Percentiles rank a stretch among this genome's conserved stretches.
These are phyloP conservation scores for Leptopilina clavipes DNA, from an alignment of 1,140 invertebrate genomes.

Conservation along the genomic window DNA sequence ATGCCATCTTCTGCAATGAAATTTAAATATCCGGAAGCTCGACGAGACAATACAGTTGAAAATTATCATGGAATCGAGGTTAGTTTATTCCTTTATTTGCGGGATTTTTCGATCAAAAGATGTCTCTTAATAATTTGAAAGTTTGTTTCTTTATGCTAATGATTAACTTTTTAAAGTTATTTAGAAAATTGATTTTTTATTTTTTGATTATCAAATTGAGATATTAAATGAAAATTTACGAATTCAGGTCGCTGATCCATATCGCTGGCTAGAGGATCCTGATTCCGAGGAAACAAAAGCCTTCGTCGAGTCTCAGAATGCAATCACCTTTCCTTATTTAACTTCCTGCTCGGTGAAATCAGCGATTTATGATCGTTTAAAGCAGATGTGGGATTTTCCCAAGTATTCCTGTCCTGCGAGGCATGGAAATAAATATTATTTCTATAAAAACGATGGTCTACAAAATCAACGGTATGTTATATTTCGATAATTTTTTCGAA, in stretches of 20 bases:
- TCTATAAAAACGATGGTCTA: conserved; percentile 94
- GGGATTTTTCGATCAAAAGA: not conserved
- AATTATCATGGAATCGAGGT: conserved; percentile 90
- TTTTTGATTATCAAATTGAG: not conserved
- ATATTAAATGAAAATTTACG: conserved; percentile 37
- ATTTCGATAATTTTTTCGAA: too few relatives aligned
- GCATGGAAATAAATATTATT: conserved; percentile 92
- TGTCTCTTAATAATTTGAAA: not conserved
- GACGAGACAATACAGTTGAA: conserved; percentile 87
- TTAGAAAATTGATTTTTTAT: not conserved
- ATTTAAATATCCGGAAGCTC: conserved; percentile 83
- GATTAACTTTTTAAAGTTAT: not conserved
- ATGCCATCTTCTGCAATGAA: conserved; percentile 50
- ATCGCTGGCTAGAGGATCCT: conserved; percentile 97
- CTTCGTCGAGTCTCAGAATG: conserved; percentile 95
- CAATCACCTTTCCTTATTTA: conserved; percentile 90
- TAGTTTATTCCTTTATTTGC: conserved; percentile 53
- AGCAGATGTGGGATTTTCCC: conserved; percentile 96
- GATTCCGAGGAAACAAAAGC: conserved; percentile 92
- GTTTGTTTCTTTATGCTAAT: not conserved
- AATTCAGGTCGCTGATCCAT: conserved; percentile 90
- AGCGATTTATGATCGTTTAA: conserved; percentile 85
- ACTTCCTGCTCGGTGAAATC: conserved; percentile 83
- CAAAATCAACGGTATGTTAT: conserved; percentile 91
- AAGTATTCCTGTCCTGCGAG: conserved; percentile 93